phyloP scores from a whole-genome alignment of 2,888 invertebrate species.

The Lepidochitona cinerea region DNA sequence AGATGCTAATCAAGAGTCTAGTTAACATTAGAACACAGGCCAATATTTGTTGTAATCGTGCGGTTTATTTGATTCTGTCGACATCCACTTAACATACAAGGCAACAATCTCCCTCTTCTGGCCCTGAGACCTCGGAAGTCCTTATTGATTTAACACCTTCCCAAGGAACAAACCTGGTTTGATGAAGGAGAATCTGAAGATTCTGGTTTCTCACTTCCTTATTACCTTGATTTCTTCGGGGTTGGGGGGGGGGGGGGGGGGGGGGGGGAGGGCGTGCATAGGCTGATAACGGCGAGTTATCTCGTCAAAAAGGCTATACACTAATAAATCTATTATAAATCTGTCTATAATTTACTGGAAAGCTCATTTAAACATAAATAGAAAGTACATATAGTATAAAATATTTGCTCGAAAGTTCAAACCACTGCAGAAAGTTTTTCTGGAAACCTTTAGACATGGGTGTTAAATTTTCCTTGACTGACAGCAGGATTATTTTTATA shows the following conservation, averaged over 20 bases:
- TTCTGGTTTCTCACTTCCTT: neutral
- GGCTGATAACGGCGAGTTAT: neutral
- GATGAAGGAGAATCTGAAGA: neutral
- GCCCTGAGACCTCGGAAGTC: neutral
- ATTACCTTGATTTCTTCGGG: neutral
- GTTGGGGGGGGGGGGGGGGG: neutral
- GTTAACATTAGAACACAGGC: neutral
- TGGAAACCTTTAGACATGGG: too few relatives aligned
- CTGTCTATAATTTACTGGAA: too few relatives aligned
- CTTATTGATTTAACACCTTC: neutral
- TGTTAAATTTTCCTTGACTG: too few relatives aligned
- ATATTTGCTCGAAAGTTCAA: too few relatives aligned
- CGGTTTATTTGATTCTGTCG: neutral
- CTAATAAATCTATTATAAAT: too few relatives aligned
- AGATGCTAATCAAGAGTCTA: neutral
- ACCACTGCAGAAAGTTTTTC: too few relatives aligned
- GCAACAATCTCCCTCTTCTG: neutral
- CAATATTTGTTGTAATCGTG: neutral
- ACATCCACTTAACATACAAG: neutral
- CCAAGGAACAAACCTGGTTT: neutral
- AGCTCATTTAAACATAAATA: too few relatives aligned
- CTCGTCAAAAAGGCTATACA: too few relatives aligned
- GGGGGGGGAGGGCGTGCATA: neutral
- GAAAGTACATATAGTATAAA: too few relatives aligned
- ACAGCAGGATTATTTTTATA: too few relatives aligned